Percentiles rank a stretch among this genome's conserved stretches.
These are phyloP conservation scores for Sebastes kiyomatsui DNA, from an alignment of 2,797 vertebrate genomes.

Conservation along the genomic window DNA sequence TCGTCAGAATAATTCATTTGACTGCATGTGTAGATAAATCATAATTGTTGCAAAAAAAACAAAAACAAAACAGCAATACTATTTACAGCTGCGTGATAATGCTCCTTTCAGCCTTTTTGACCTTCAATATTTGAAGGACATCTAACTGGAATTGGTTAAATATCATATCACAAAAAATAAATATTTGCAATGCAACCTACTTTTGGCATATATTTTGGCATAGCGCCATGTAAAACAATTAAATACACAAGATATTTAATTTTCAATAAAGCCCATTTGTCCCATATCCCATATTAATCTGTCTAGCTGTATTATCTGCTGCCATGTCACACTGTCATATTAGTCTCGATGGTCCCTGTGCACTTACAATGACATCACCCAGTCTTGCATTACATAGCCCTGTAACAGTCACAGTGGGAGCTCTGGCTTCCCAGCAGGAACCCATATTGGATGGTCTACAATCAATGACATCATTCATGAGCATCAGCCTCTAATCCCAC, in stretches of 20 bases:
- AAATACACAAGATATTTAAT: not conserved
- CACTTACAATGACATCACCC: conserved; percentile 71
- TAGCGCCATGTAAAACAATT: not conserved
- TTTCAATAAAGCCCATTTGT: not conserved
- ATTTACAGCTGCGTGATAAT: not conserved
- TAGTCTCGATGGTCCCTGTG: conserved; percentile 17
- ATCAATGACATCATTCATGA: conserved; percentile 75
- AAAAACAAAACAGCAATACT: not conserved
- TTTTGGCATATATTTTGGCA: not conserved
- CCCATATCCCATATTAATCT: not conserved
- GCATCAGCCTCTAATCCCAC: conserved; percentile 37
- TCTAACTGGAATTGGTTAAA: not conserved
- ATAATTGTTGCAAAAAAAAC: conserved; percentile 6
- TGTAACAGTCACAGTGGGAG: conserved; percentile 68
- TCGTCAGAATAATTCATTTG: conserved; percentile 39
- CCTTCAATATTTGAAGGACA: conserved; percentile 2
- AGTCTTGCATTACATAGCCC: conserved; percentile 67
- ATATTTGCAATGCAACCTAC: no score
- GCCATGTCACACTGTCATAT: conserved; percentile 5
- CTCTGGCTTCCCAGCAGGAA: conserved; percentile 64
- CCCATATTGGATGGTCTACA: conserved; percentile 59
- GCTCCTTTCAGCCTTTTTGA: not conserved
- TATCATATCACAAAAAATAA: not conserved
- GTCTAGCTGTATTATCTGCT: not conserved
- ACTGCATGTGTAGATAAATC: conserved; percentile 30